Evolutionary conservation across 2,113 vertebrate genomes (phyloP), one percentile per base, ranked within the genome.

Genomic region (Genyomyrus donnyi): DNA sequence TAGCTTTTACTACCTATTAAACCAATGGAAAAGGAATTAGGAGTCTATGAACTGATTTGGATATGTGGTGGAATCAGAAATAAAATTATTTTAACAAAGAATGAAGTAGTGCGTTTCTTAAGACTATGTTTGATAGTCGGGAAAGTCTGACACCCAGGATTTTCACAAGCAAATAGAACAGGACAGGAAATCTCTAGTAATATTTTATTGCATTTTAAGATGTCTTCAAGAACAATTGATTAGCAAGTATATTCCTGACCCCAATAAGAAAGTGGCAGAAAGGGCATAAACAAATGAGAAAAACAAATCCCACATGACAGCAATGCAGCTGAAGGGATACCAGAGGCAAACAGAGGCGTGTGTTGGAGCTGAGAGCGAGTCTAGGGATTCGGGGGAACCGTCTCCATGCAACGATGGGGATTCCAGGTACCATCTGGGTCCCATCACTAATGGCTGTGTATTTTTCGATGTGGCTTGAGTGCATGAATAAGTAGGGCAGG

Each of bases 141-240:
- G 24, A 84, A 11, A 5, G 21, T 49, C 27, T 15, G 10, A 45
- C 13, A 85, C 46, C 21, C 42, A 11, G 5, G 10, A 48, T 48
- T 49, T 50, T n/a, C n/a, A 50, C 10, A 5, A 11, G 5, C 24
- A 24, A 48, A 85, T 19, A 10, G 21, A 85, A n/a, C 83, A 39
- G 9, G 46, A 45, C 45, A 11, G 19, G 5, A 48, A 86, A 48
- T 50, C 24, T 13, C 83, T 86, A 86, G 48, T 86, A 50, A 86
- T 50, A 94, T 94, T 94, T 95, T 92, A 58, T 92, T 93, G 94
- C 95, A 95, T 80, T 84, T 85, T 94, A 94, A 96, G 92, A 94
- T 84, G 91, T 93, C 90, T 87, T 94, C 93, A 93, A 93, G 91
- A 91, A 94, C 91, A 93, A 90, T 93, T 93, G 93, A 95, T 90